Evolutionary conservation across 2,797 vertebrate genomes (phyloP).

Genomic region (Bradypodion pumilum): DNA sequence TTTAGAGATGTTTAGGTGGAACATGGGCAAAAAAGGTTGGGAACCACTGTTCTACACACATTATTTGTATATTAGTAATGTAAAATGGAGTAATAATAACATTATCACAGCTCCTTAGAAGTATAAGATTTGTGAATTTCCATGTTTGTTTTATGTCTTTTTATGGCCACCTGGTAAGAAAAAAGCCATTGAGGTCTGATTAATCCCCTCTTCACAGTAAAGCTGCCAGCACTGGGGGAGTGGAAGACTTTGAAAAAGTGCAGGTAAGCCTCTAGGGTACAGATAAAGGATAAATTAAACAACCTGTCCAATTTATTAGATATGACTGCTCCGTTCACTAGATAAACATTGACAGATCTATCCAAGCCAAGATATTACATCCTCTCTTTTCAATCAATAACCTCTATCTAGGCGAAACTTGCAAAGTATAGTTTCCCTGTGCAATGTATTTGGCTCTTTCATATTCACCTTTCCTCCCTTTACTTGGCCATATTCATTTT

Average conservation of each 20-base stretch:
- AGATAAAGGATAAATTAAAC: background rate
- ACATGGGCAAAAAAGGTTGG: no score
- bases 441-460: no score
- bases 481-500: no score
- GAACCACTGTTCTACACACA: background rate
- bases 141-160: background rate
- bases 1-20: no score
- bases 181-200: background rate
- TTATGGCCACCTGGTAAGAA: background rate
- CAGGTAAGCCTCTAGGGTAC: background rate
- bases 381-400: no score
- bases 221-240: background rate
- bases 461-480: no score
- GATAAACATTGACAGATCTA: no score
- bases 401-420: no score
- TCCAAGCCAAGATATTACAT: no score
- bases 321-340: no score
- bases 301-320: no score
- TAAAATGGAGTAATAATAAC: background rate
- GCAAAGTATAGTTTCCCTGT: no score
- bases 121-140: background rate
- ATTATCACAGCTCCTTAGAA: background rate
- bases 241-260: background rate
- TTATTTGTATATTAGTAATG: background rate
- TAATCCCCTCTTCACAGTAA: background rate